Base-by-base conservation (phyloP, 2,113 vertebrate genomes). In the Rhinopomastus cyanomelas region DNA sequence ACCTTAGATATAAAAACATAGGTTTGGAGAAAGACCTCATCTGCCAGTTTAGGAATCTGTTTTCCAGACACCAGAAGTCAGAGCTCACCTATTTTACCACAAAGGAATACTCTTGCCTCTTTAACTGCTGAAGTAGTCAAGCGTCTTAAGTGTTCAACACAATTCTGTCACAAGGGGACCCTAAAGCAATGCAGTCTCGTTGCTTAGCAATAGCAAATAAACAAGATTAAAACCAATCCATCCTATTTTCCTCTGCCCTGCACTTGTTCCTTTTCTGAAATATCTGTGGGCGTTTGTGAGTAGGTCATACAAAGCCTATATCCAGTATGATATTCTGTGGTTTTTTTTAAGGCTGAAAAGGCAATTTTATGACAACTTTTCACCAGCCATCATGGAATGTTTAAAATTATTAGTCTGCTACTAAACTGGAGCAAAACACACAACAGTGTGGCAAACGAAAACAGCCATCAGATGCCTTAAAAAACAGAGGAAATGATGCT, bases 171-270 rank as follows among this genome's bases (percentile, higher is more conserved):
- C 1, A 20, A 85, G 37, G 13, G 12, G 2, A 83, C 37, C 49
- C 61, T 78, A 60, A 64, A 92, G 56, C 21, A 65, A 32, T 66
- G 67, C 46, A 67, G 71, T 64, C 15, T 23, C 57, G 71, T 85
- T 93, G 82, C 79, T 83, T 92, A 81, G 65, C 44, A 75, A 75
- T 86, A 68, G 36, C 49, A 85, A 75, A 30, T 9, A 83, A 93
- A 88, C 73, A 69, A 65, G 64, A 93, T 88, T 64, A 82, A 83
- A 86, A 87, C 5, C 19, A 82, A 49, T 49, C 53, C 16, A 83
- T 85, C 65, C 8, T 74, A 27, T 89, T 85, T 80, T 81, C 34
- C 44, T 66, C 64, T 86, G 39, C 49, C 7, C 13, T 2, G 5
- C 17, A 66, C 39, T 88, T 76, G 25, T 46, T 86, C 49, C 32